These are phyloP conservation scores for Xestia c-nigrum DNA, from an alignment of 2,888 invertebrate genomes.

Conservation along the genomic window DNA sequence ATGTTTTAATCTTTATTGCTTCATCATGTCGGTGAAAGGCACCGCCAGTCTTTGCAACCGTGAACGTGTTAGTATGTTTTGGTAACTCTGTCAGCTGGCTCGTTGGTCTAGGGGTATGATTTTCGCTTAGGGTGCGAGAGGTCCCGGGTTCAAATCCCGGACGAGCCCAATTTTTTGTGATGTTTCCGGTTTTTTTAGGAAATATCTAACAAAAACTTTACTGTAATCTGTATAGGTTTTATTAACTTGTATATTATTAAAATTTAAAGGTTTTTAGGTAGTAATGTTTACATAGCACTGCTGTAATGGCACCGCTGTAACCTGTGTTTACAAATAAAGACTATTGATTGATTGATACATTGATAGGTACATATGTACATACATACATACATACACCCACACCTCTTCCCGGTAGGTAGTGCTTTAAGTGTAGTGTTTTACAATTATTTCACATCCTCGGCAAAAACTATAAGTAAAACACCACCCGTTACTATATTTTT, in stretches of 20 bases:
- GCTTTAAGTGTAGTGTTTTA: no score
- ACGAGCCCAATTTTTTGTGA: slow-evolving; percentile 79
- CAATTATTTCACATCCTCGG: neutral
- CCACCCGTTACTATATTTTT: no score
- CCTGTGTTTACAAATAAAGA: no score
- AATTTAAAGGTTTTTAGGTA: neutral
- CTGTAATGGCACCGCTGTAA: no score
- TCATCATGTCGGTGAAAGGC: slow-evolving; percentile 36
- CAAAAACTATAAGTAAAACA: neutral
- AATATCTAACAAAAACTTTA: neutral
- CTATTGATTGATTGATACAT: no score
- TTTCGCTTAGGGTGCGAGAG: slow-evolving; percentile 91
- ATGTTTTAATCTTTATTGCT: slow-evolving; percentile 22
- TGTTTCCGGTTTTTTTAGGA: neutral
- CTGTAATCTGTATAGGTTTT: no score
- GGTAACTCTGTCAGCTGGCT: slow-evolving; percentile 70
- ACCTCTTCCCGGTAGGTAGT: neutral
- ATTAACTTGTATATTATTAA: no score
- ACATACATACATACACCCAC: neutral
- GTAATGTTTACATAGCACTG: no score
- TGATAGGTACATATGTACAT: neutral
- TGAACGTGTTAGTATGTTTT: slow-evolving; percentile 15
- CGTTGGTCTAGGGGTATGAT: slow-evolving; percentile 91
- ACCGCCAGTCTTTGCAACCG: neutral
- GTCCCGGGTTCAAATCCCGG: slow-evolving; percentile 91